Base-by-base conservation (phyloP, 2,888 invertebrate genomes). In the Lasioglossum lativentre region DNA sequence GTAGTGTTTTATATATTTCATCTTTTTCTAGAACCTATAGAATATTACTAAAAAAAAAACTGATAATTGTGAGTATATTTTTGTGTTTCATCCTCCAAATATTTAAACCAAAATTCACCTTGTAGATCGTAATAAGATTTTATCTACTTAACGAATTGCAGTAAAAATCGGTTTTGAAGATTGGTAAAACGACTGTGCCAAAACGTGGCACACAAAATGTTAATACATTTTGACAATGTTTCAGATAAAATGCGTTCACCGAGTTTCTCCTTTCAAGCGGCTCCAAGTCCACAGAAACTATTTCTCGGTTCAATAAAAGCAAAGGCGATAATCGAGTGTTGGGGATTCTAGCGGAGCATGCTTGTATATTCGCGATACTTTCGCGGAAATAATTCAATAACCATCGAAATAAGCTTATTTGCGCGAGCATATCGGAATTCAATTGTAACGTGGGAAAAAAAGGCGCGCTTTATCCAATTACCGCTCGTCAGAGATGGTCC, bases 401-500 rank as follows among this genome's bases (percentile, higher is more conserved):
- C 63, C 66, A 70, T 74, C 23, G 77, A 85, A 82, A 74, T 81
- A 83, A 77, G 77, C 74, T 82, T 85, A 87, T 81, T 82, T 80
- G 52, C 82, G 71, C 76, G 47, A 47, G 73, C 72, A 27, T 42
- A 38, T 75, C 47, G 59, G 56, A 78, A 80, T 75, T 34, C 38
- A 27, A 75, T 34, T 66, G 30, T 34, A 34, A 34, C 56, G n/a
- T n/a, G n/a, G 66, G 66, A 56, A 72, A 72, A 78, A 71, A 79
- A 56, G 56, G n/a, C 47, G 30, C 68, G 78, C 47, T 81, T 63
- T 70, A 42, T 80, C 63, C 63, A 76, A 74, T 34, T 75, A 45
- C 59, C 73, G 56, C 45, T 5, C 70, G 80, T 70, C 72, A 75
- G 78, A 66, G 74, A 74, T 83, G 72, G 75, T 78, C 45, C 52